Evolutionary conservation across 2,797 vertebrate genomes (phyloP).

Genomic region (Dendrocincla fuliginosa): DNA sequence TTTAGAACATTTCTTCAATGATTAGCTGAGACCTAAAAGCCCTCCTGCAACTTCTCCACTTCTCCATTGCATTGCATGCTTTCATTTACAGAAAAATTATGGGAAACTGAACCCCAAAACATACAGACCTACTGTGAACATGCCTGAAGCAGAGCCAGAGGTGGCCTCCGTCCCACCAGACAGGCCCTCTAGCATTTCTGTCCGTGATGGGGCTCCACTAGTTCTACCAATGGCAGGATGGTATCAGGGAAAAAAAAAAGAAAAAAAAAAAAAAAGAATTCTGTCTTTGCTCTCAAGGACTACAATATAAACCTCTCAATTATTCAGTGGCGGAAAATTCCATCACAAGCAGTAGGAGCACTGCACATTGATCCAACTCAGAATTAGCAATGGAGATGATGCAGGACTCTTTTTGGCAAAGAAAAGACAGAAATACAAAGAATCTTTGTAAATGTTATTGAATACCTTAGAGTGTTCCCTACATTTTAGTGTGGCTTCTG

Average conservation of each 20-base stretch:
- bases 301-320: background rate
- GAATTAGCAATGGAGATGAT: background rate
- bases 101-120: background rate
- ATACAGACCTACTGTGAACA: background rate
- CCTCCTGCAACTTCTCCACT: background rate
- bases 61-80: background rate
- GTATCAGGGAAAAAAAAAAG: background rate
- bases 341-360: background rate
- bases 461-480: background rate
- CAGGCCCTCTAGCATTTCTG: background rate
- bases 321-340: conserved; percentile 26
- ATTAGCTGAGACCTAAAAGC: background rate
- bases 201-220: background rate
- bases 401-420: background rate
- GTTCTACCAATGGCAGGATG: background rate
- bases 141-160: background rate
- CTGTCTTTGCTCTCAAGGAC: background rate
- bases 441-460: background rate
- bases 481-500: background rate
- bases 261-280: background rate
- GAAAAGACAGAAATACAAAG: conserved; percentile 9
- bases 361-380: background rate
- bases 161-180: background rate
- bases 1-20: background rate
- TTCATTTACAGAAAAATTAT: background rate